These are phyloP conservation scores for Incurvaria masculella DNA, from an alignment of 2,888 invertebrate genomes.

Conservation along the genomic window DNA sequence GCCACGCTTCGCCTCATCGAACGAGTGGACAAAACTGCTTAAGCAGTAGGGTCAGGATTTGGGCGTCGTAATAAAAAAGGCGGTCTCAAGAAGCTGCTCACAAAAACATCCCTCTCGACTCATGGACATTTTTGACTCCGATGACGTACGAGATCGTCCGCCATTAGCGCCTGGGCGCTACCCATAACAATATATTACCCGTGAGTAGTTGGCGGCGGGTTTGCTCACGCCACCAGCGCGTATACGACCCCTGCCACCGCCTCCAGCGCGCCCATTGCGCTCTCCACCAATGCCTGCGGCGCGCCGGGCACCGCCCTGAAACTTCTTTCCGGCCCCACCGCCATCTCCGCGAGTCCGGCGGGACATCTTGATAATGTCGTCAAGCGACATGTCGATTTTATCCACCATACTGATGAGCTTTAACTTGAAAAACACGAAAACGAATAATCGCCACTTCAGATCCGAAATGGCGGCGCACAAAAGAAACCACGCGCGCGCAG, in stretches of 20 bases:
- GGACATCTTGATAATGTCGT: slow-evolving; percentile 91
- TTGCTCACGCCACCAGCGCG: slow-evolving; percentile 65
- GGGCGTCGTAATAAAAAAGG: no score
- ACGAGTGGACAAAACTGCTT: no score
- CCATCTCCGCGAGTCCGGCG: slow-evolving; percentile 64
- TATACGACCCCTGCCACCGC: slow-evolving; percentile 67
- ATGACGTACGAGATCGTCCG: background rate
- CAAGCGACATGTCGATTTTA: slow-evolving; percentile 96
- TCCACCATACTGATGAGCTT: slow-evolving; percentile 72
- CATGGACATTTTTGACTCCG: background rate
- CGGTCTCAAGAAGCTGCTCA: no score
- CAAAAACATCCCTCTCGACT: no score
- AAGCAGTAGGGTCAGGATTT: no score
- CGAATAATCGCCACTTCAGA: no score
- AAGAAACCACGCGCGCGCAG: background rate
- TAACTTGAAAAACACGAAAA: no score
- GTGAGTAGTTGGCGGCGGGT: slow-evolving; percentile 55
- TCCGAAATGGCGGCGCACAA: background rate
- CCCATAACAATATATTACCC: slow-evolving; percentile 49
- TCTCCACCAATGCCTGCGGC: slow-evolving; percentile 31
- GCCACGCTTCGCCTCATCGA: background rate
- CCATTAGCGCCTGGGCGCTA: background rate
- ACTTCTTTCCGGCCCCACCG: slow-evolving; percentile 54
- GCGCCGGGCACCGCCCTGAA: slow-evolving; percentile 42
- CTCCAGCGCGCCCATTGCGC: slow-evolving; percentile 54